Evolutionary conservation across 2,113 vertebrate genomes (phyloP), one percentile per base, ranked within the genome.

Genomic region (Indri indri): DNA sequence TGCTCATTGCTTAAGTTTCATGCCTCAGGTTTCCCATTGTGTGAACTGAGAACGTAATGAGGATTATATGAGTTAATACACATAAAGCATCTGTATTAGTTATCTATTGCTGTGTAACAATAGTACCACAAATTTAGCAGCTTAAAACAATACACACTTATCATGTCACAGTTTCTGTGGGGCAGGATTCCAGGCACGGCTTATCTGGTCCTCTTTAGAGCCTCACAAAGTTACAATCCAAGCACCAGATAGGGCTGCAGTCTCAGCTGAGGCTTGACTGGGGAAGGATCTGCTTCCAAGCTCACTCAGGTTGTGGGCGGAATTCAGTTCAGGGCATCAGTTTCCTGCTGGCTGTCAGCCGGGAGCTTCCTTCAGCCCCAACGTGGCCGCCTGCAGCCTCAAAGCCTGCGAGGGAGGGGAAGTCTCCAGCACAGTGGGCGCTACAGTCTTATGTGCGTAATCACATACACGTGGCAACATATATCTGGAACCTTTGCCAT

Each of bases 11-110:
- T 91, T 93, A 70, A 52, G 17, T 92, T 74, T 91, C 54, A 65
- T 74, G 89, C 89, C 90, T 73, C 88, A 23, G 40, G 77, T 97
- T 97, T 87, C 68, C 54, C 57, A 10, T 54, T 90, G 91, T 91
- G 77, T 61, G 54, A 88, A 96, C 95, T 91, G 73, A 87, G 77
- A 94, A 32, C 57, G n/a, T 86, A 91, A 93, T 74, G 77, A 94
- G 77, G 77, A 93, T 89, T 89, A 92, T 74, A 10, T 8, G 18
- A 90, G 37, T 91, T 76, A 94, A 59, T 94, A 32, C 50, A 61
- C 59, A 70, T 5, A 87, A 80, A 95, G 52, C 37, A 34, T 80
- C 96, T 87, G 7, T 82, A 65, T 87, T 85, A 30, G 40, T 85
- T 83, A 80, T 89, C 85, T 89, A 11, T 94, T 88, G 66, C 54